A percentile compares a stretch with the other conserved stretches of the same genome.
phyloP scores from a whole-genome alignment of 2,888 invertebrate species.

The Beris morrisii region DNA sequence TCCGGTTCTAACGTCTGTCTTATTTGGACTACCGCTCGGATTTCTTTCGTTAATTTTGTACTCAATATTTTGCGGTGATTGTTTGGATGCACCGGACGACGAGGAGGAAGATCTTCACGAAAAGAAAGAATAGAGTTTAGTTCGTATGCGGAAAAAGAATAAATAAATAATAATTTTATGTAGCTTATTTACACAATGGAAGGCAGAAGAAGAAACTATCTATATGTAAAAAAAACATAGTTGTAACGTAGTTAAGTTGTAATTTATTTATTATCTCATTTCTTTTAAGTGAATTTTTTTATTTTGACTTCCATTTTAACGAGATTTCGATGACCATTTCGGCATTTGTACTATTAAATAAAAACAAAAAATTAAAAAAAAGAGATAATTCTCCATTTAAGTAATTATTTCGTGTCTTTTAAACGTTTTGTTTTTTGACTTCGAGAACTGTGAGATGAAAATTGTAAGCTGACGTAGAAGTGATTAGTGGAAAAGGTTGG shows the following conservation, averaged over 20 bases:
- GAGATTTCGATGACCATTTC: too few species aligned
- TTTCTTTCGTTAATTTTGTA: constrained; percentile 94
- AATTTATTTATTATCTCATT: too few species aligned
- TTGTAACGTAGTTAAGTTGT: constrained; percentile 1
- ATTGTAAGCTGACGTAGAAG: too few species aligned
- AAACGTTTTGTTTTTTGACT: too few species aligned
- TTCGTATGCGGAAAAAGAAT: background rate
- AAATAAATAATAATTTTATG: constrained; percentile 1
- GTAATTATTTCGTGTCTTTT: too few species aligned
- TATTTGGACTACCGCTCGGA: constrained; percentile 92
- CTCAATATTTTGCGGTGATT: constrained; percentile 94
- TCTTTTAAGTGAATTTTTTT: too few species aligned
- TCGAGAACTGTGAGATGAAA: too few species aligned
- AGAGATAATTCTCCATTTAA: too few species aligned
- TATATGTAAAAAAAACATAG: constrained; percentile 11
- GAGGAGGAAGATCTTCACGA: constrained; percentile 60
- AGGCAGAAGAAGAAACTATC: background rate
- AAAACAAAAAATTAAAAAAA: too few species aligned
- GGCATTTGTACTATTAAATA: too few species aligned
- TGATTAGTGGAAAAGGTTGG: too few species aligned
- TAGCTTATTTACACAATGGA: constrained; percentile 11
- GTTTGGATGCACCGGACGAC: constrained; percentile 86
- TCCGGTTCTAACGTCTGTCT: constrained; percentile 87
- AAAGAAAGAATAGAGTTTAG: constrained; percentile 55
- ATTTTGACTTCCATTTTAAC: too few species aligned